Base-by-base conservation (phyloP, 2,797 vertebrate genomes). In the Melanotaenia pygmaea region DNA sequence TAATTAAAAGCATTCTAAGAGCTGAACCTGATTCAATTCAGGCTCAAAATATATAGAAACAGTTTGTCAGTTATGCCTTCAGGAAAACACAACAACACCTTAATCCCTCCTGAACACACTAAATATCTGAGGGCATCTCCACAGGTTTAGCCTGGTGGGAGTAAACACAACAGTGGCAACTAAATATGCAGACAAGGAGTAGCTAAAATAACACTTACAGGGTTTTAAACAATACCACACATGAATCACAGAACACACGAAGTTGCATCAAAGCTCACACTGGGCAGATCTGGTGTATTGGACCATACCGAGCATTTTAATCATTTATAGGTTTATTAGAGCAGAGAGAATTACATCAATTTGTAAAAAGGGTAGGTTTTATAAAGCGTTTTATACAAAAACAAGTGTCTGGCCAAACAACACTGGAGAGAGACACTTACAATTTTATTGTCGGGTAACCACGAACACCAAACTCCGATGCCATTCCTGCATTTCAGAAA, bases 371-470 rank as follows among this genome's bases (percentile, higher is more conserved):
- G 1, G 38, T 40, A 40, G 38, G 14, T 43, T 18, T 37, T 38
- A 38, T 11, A 38, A 38, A 38, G 12, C 3, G 37, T 43, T 5
- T 40, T 45, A 45, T 47, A 47, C 45, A 56, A 30, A 38, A 38
- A 7, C 26, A 45, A 34, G 18, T n/a, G 5, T 18, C 1, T n/a
- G 1, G 22, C 12, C 4, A 35, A 9, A 34, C 62, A 9, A 34
- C 62, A 45, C 5, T 40, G 3, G 47, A 50, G 9, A 26, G n/a
- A 0, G 78, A 84, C 68, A 97, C 98, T 98, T 94, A 99, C 98
- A 99, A 92, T 86, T 99, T 99, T 93, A 99, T 99, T 63, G 98
- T 99, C 77, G 98, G 98, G 92, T 98, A 99, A 85, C 98, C 98
- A 80, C 97, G 95, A 67, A 99, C 97, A 64, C 97, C 98, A 82